A percentile compares a stretch with the other conserved stretches of the same genome.
phyloP scores from a whole-genome alignment of 2,113 vertebrate species.

The Xiphias gladius region DNA sequence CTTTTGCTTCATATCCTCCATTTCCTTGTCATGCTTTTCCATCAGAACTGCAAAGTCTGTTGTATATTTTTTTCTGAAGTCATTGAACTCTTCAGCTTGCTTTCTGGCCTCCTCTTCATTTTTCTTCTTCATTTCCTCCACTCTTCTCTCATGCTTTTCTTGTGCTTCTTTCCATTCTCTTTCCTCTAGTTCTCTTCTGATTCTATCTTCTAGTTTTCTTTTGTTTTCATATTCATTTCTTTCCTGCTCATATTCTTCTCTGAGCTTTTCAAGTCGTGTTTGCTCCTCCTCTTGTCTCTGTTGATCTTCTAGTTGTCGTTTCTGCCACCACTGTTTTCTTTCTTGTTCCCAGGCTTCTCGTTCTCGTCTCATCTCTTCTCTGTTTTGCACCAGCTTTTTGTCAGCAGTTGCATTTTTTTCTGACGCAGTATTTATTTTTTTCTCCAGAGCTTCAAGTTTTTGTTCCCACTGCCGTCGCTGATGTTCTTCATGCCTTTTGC shows the following conservation, averaged over 20 bases:
- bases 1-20: not conserved
- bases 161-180: not conserved
- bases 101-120: constrained; percentile 44
- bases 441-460: not conserved
- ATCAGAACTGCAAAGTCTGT: not conserved
- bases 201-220: not conserved
- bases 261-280: not conserved
- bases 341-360: constrained; percentile 43
- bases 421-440: constrained; percentile 6
- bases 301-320: constrained; percentile 12
- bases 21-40: not conserved
- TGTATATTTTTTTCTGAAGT: constrained; percentile 32
- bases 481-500: not conserved
- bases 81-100: constrained; percentile 56
- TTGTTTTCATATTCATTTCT: not conserved
- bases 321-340: constrained; percentile 13
- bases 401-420: not conserved
- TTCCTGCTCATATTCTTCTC: constrained; percentile 34
- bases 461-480: constrained; percentile 10
- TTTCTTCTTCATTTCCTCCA: not conserved
- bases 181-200: constrained; percentile 21
- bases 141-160: not conserved
- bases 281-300: constrained; percentile 7
- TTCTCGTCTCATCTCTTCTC: not conserved
- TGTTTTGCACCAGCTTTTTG: not conserved